These are phyloP conservation scores for Cairina moschata DNA, from an alignment of 2,113 vertebrate genomes.

Conservation along the genomic window DNA sequence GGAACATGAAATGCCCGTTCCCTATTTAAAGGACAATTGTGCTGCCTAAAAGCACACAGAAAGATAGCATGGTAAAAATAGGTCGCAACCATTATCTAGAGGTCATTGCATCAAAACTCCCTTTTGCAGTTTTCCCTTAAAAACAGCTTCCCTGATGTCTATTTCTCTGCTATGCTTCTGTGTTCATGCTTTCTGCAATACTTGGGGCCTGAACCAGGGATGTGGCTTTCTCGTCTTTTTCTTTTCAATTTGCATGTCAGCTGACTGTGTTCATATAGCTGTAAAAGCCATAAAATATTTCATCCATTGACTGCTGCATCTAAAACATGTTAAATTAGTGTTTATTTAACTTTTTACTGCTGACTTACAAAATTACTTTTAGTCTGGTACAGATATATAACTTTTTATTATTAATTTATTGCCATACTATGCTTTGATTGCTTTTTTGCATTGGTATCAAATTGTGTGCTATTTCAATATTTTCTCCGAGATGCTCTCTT, in stretches of 20 bases:
- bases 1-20: background rate
- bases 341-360: constrained; percentile 68
- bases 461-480: constrained; percentile 64
- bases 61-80: background rate
- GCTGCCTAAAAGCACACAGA: background rate
- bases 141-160: background rate
- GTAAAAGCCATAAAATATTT: constrained; percentile 37
- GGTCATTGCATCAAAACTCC: background rate
- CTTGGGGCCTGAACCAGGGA: background rate
- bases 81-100: background rate
- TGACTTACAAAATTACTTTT: constrained; percentile 68
- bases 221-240: background rate
- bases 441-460: constrained; percentile 60
- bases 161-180: background rate
- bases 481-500: constrained; percentile 42
- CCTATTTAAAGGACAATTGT: background rate
- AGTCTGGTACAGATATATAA: constrained; percentile 65
- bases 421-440: constrained; percentile 64
- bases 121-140: background rate
- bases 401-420: constrained; percentile 69
- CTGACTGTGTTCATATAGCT: background rate
- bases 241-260: background rate
- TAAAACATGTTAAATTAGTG: constrained; percentile 56
- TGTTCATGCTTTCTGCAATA: background rate
- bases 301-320: constrained; percentile 41